Base-by-base conservation (phyloP, 1,140 invertebrate species). In the Drosophila gunungcola region DNA sequence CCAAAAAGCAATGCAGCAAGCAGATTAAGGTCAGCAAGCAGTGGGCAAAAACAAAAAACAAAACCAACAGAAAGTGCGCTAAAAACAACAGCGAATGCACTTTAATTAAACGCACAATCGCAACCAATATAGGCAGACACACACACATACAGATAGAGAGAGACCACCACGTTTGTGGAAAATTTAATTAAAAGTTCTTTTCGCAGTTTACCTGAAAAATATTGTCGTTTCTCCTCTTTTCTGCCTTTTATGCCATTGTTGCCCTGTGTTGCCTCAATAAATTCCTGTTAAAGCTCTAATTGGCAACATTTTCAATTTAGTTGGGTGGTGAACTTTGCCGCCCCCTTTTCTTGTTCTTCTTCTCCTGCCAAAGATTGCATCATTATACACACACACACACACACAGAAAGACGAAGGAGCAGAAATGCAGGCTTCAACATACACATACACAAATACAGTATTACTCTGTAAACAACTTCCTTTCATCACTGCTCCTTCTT, bases 31-130 rank as follows among this genome's bases (percentile, higher is more conserved):
- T 68, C 64, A 68, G 21, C 60, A 36, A 21, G 36, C 58, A 67
- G 45, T 32, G 56, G 39, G 39, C 12, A 41, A 63, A 42, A 43
- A 63, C 32, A 21, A 41, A 63, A 42, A 43, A 63, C 32, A 21
- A 21, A 21, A 34, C 5, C 13, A 25, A 21, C 46, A 16, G 25
- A 21, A 46, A 21, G 27, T 48, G 36, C 25, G 58, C 49, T 36
- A 56, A 42, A 60, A 38, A 34, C 42, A 58, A 53, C 45, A 38
- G 34, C 46, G 29, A 43, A 41, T 70, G 65, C 68, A 57, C 64
- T 72, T 72, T 72, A 72, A 72, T 70, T 72, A 72, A 70, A 70
- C 64, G 68, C 68, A 70, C 65, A 70, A 57, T 70, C 68, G 36
- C 43, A 29, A 56, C 63, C 62, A 68, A 46, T 55, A 69, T 34